phyloP scores from a whole-genome alignment of 2,888 invertebrate genomes.

The Watsonalla cultraria region DNA sequence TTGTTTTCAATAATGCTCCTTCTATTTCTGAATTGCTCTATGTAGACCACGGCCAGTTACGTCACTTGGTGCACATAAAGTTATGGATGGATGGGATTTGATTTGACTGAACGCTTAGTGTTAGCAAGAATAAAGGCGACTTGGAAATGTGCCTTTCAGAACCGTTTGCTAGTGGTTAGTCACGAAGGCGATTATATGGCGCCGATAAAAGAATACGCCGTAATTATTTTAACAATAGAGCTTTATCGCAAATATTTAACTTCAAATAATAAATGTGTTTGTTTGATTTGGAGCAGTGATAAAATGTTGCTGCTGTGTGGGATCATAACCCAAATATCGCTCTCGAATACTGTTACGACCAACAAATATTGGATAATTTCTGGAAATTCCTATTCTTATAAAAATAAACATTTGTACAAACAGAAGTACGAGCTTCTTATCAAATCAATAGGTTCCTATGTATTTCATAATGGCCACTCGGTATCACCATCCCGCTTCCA shows the following conservation, averaged over 20 bases:
- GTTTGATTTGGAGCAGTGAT: background rate
- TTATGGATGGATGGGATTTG: constrained; percentile 7
- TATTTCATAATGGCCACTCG: background rate
- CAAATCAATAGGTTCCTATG: no score
- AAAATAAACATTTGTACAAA: no score
- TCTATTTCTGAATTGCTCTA: constrained; percentile 11
- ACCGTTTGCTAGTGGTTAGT: background rate
- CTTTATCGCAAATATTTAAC: background rate
- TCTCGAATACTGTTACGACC: no score
- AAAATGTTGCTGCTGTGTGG: background rate
- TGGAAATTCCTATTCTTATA: no score
- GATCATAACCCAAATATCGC: background rate
- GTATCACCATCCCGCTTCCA: background rate
- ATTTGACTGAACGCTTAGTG: constrained; percentile 1
- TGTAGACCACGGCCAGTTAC: constrained; percentile 17
- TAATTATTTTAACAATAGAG: constrained; percentile 1
- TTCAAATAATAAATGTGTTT: constrained; percentile 1
- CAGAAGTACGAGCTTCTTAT: no score
- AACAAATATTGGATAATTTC: no score
- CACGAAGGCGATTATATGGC: constrained; percentile 1
- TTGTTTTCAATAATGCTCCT: constrained; percentile 6
- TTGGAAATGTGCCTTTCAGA: background rate
- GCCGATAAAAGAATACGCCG: background rate
- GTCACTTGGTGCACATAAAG: constrained; percentile 8
- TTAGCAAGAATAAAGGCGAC: background rate